Base-by-base conservation (phyloP, 2,888 invertebrate species). In the Cataglyphis cursor region DNA sequence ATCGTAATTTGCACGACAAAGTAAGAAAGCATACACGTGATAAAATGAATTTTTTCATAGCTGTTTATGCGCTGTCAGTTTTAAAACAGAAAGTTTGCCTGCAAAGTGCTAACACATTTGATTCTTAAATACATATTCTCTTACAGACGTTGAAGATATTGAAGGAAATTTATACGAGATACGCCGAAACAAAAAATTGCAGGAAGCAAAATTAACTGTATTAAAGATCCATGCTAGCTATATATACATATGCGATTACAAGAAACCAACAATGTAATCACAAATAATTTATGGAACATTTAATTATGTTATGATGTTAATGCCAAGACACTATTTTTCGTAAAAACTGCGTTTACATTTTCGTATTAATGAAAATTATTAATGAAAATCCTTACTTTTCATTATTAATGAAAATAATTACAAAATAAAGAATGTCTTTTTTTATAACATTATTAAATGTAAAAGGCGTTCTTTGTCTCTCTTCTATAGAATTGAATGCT, bases 141-240 rank as follows among this genome's bases (percentile, higher is more conserved):
- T 62, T 80, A 0, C 68, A 85, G 85, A 81, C 64, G 2, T 51
- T 83, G 31, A 57, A 54, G 41, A 57, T 73, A 72, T 31, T 86
- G 24, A 64, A 64, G 10, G 66, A 68, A 57, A 81, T 84, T 64
- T 41, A 41, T 54, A 38, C 21, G 38, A 21, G 48, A 41, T 18
- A 59, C 21, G 1, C 10, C 38, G 83, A 74, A 44, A 78, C 68
- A 9, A 54, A 5, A 59, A 48, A 83, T 51, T 85, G 85, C 72
- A 54, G 18, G 24, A 84, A 59, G 21, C 31, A 3, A 48, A 66
- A n/a, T 59, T 76, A 65, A 57, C 0, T 21, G 18, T 15, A 9
- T 38, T 38, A 38, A 75, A 24, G 2, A 18, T 51, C 35, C 6
- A 21, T 35, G 12, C 18, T 12, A 48, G 35, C 6, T 8, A 0